phyloP scores from a whole-genome alignment of 2,113 vertebrate species.

The Grammomys surdaster region DNA sequence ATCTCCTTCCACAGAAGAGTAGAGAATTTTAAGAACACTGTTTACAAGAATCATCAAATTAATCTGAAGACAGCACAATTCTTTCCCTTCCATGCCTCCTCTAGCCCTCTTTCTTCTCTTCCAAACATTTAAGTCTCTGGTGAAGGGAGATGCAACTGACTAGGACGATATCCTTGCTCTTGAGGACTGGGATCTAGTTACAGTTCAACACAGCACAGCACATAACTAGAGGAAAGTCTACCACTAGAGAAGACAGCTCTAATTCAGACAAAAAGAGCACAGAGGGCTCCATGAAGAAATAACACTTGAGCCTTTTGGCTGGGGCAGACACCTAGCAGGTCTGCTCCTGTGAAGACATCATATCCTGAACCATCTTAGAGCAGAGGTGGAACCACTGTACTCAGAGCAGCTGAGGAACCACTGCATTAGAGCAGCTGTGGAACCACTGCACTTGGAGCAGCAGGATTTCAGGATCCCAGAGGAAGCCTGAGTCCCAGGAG shows the following conservation, averaged over 20 bases:
- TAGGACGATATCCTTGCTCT: neutral
- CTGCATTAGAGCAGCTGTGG: too few relatives aligned
- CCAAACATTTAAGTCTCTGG: constrained; percentile 32
- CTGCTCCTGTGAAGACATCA: too few relatives aligned
- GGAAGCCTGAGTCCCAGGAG: too few relatives aligned
- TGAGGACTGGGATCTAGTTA: neutral
- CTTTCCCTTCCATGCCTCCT: neutral
- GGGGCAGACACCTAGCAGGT: too few relatives aligned
- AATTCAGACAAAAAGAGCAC: neutral
- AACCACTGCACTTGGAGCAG: too few relatives aligned
- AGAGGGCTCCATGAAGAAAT: neutral
- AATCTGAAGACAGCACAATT: neutral
- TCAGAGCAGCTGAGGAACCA: too few relatives aligned
- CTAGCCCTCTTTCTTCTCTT: neutral
- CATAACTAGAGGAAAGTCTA: neutral
- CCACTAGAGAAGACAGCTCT: neutral
- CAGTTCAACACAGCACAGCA: neutral
- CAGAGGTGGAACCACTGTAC: too few relatives aligned
- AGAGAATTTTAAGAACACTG: constrained; percentile 19
- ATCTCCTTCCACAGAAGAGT: neutral
- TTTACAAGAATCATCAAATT: neutral
- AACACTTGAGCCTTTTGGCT: neutral
- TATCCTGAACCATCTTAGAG: too few relatives aligned
- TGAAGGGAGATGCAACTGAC: neutral
- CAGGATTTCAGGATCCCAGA: too few relatives aligned